phyloP scores from a whole-genome alignment of 2,888 invertebrate species.

The Meta bourneti region DNA sequence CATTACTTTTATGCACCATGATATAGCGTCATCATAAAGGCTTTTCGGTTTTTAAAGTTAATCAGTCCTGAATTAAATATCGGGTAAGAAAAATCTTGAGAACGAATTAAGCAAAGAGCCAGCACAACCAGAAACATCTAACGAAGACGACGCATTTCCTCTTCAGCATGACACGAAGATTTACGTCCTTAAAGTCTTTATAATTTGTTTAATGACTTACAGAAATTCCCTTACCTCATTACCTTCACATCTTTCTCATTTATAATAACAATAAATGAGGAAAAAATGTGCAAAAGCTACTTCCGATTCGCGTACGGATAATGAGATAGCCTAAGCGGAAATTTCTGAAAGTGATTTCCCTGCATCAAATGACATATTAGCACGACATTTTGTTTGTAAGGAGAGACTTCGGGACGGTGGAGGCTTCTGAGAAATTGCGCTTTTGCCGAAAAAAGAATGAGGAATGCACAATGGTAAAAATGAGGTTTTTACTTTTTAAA shows the following conservation, averaged over 20 bases:
- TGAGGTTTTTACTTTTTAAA: background rate
- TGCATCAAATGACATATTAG: conserved; percentile 31
- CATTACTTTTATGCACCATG: conserved; percentile 15
- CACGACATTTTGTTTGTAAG: conserved; percentile 26
- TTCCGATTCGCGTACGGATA: conserved; percentile 21
- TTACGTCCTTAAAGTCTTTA: conserved; percentile 22
- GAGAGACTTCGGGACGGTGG: conserved; percentile 9
- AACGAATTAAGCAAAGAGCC: conserved; percentile 1
- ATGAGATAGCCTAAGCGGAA: conserved; percentile 27
- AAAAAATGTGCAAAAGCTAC: conserved; percentile 6
- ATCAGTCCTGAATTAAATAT: conserved; percentile 42
- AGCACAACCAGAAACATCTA: background rate
- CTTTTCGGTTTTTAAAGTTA: conserved; percentile 27
- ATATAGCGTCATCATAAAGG: background rate
- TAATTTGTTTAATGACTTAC: conserved; percentile 61
- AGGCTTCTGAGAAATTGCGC: background rate
- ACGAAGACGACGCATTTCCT: background rate
- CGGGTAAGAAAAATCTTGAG: background rate
- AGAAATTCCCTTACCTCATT: conserved; percentile 45
- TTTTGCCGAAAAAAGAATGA: background rate
- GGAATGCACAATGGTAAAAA: background rate
- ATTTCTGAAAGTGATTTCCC: conserved; percentile 29
- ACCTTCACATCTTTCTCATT: conserved; percentile 39
- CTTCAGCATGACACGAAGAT: conserved; percentile 19
- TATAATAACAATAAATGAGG: conserved; percentile 36